Evolutionary conservation across 2,797 vertebrate species (phyloP).

Genomic region (Bovichtus variegatus): DNA sequence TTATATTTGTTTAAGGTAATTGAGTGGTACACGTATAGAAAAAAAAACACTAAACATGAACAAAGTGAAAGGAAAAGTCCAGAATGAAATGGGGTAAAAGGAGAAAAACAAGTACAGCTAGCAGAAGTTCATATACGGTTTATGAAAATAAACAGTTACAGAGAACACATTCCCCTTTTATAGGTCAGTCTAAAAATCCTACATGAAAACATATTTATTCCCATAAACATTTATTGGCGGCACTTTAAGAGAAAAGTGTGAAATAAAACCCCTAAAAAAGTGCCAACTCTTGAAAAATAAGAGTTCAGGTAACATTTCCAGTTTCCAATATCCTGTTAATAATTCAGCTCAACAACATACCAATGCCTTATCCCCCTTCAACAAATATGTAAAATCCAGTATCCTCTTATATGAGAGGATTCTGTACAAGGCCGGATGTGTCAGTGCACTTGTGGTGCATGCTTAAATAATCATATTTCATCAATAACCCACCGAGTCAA

Average conservation of each 20-base stretch:
- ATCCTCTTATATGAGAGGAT: background rate
- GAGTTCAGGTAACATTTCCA: no score
- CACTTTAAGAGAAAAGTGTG: no score
- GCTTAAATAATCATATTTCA: background rate
- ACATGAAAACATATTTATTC: background rate
- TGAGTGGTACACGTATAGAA: no score
- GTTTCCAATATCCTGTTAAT: no score
- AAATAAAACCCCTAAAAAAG: no score
- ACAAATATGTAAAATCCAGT: background rate
- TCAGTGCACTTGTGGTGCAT: background rate
- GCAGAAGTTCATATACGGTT: background rate
- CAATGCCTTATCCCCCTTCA: background rate
- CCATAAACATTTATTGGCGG: background rate
- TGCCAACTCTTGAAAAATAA: no score
- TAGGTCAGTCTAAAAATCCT: no score
- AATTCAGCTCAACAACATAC: no score
- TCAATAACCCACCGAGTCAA: background rate
- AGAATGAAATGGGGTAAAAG: background rate
- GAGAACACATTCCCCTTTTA: no score
- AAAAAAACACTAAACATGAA: no score
- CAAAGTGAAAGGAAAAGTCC: no score
- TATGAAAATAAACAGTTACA: background rate
- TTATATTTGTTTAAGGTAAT: no score
- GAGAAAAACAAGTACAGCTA: background rate
- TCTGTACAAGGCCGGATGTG: background rate